Evolutionary conservation across 1,140 invertebrate genomes (phyloP).

Genomic region (Aphis craccivora): DNA sequence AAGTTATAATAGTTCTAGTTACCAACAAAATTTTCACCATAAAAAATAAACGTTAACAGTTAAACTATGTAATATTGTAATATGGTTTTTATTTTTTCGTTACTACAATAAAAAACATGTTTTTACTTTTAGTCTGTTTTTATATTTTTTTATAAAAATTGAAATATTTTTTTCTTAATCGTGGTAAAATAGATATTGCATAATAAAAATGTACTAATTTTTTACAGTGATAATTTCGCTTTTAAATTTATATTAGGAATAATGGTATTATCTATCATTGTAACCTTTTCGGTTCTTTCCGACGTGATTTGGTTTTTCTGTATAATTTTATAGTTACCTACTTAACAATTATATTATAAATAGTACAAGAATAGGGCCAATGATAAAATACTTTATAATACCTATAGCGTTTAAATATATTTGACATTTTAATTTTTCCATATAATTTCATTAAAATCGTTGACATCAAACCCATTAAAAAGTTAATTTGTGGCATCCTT

Average conservation of each 20-base stretch:
- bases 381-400: neutral
- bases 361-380: too few relatives aligned
- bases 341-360: neutral
- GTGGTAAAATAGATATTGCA: neutral
- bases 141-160: neutral
- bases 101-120: neutral
- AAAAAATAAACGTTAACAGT: neutral
- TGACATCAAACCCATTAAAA: too few relatives aligned
- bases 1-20: neutral
- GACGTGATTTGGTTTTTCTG: too few relatives aligned
- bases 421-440: too few relatives aligned
- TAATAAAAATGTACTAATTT: neutral
- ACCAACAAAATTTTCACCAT: neutral
- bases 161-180: neutral
- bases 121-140: neutral
- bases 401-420: too few relatives aligned
- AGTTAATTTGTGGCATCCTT: too few relatives aligned
- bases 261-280: neutral
- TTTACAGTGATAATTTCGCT: neutral
- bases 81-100: neutral
- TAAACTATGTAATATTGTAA: too few relatives aligned
- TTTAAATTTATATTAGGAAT: too few relatives aligned
- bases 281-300: neutral
- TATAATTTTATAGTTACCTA: neutral
- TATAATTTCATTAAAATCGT: too few relatives aligned